A percentile compares a stretch with the other conserved stretches of the same genome.
These are phyloP conservation scores for Meteorus cinctellus DNA, from an alignment of 2,888 invertebrate species.

Conservation along the genomic window DNA sequence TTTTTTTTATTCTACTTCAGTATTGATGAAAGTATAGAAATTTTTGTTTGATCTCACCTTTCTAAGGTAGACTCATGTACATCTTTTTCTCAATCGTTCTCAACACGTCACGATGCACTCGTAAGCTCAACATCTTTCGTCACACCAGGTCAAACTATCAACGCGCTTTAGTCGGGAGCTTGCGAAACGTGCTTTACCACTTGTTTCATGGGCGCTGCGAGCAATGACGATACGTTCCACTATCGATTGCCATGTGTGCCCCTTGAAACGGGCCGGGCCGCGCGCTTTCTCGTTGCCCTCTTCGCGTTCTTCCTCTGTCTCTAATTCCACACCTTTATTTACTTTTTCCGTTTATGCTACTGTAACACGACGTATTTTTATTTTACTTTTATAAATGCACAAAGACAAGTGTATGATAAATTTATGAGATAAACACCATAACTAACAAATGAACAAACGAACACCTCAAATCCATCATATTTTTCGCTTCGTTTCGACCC, in stretches of 20 bases:
- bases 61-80: constrained; percentile 52
- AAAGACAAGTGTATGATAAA: not conserved
- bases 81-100: constrained; percentile 42
- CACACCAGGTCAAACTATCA: constrained; percentile 50
- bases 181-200: constrained; percentile 63
- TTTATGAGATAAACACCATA: not conserved
- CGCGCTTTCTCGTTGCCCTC: constrained; percentile 28
- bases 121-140: constrained; percentile 52
- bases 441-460: not conserved
- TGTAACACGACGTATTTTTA: constrained; percentile 1
- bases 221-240: constrained; percentile 64
- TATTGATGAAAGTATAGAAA: not conserved
- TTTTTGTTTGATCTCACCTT: constrained; percentile 48
- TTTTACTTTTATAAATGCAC: not conserved
- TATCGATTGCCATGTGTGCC: constrained; percentile 66
- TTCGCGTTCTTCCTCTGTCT: constrained; percentile 37
- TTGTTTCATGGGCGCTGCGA: constrained; percentile 70
- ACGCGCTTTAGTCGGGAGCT: constrained; percentile 46
- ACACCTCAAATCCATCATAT: not conserved
- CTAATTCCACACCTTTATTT: constrained; percentile 41
- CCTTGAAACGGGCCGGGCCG: constrained; percentile 32
- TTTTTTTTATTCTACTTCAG: not conserved
- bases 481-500: not conserved
- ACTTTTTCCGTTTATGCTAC: constrained; percentile 24
- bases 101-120: constrained; percentile 50